These are phyloP conservation scores for Mayetiola destructor DNA, from an alignment of 2,888 invertebrate genomes.

Conservation along the genomic window DNA sequence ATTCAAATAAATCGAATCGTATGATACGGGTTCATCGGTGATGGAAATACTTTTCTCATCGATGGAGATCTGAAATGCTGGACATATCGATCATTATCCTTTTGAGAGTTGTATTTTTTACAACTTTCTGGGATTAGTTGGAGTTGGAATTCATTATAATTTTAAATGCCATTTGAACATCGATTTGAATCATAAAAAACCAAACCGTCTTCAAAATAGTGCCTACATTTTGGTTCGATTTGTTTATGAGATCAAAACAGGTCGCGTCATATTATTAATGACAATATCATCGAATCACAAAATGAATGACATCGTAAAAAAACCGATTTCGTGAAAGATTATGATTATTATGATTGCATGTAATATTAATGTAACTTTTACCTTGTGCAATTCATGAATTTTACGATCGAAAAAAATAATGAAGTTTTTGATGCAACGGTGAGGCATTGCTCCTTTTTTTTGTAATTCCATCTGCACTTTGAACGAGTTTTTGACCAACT, in stretches of 20 bases:
- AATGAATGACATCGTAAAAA: slow-evolving; percentile 1
- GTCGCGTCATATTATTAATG: neutral
- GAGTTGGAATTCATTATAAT: no score
- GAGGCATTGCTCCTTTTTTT: no score
- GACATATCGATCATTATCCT: no score
- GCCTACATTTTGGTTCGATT: neutral
- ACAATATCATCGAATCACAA: slow-evolving; percentile 1
- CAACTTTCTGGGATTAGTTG: no score
- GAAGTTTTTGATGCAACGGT: no score
- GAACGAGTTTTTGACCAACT: no score
- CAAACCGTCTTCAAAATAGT: slow-evolving; percentile 4
- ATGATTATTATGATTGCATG: neutral
- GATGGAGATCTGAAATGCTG: no score
- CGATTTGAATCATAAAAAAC: no score
- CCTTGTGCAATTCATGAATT: neutral
- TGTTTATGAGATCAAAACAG: slow-evolving; percentile 2
- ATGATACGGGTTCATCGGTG: neutral
- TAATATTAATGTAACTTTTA: neutral
- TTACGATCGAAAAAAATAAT: neutral
- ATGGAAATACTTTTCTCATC: no score
- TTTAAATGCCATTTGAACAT: no score
- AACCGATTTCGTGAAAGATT: neutral
- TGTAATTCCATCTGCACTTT: no score
- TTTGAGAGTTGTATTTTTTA: no score
- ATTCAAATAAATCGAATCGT: neutral